Evolutionary conservation across 2,113 vertebrate species (phyloP), one percentile per base, ranked within the genome.

Genomic region (Hemichromis elongatus): DNA sequence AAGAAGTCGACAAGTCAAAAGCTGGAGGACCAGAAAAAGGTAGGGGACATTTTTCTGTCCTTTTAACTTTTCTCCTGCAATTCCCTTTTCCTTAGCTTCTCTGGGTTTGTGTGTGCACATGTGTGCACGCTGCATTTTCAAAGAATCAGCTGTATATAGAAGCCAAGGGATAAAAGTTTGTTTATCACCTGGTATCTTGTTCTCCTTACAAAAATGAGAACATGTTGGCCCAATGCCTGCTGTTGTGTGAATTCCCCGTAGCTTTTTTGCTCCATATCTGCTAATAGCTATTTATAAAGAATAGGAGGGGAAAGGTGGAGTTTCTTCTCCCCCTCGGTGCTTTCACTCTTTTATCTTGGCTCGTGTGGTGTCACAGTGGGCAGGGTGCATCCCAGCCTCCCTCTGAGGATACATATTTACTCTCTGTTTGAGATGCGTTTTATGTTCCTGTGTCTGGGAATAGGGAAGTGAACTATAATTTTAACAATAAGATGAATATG

Each of bases 21-120:
- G 89, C 96, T 99, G 92, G 99, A 99, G 96, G 99, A 99, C 94
- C 99, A 99, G 93, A 99, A 99, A 86, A 99, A 99, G 98, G 99
- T 99, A 98, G 95, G 93, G 19, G 9, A 16, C 53, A 70, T 9
- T 40, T 61, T 50, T 9, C 56, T 45, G 16, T 26, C 28, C 10
- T 63, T 82, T 35, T 30, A 52, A 54, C 19, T 45, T 35, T 33
- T 14, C 3, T 16, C 53, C 0, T 19, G 19, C 9, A 21, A 9
- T 54, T 68, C 2, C 6, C 28, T 80, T 30, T 33, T 37, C 30
- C 57, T 52, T 4, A 16, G 42, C 47, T 37, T 6, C 84, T 75
- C 24, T 30, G 24, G 50, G 68, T 26, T 5, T 40, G 21, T 70
- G 37, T 40, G n/a, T 45, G 63, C 1, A 3, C 14, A 24, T 68